These are phyloP conservation scores for Puma concolor DNA, from an alignment of 2,113 vertebrate species.

Conservation along the genomic window DNA sequence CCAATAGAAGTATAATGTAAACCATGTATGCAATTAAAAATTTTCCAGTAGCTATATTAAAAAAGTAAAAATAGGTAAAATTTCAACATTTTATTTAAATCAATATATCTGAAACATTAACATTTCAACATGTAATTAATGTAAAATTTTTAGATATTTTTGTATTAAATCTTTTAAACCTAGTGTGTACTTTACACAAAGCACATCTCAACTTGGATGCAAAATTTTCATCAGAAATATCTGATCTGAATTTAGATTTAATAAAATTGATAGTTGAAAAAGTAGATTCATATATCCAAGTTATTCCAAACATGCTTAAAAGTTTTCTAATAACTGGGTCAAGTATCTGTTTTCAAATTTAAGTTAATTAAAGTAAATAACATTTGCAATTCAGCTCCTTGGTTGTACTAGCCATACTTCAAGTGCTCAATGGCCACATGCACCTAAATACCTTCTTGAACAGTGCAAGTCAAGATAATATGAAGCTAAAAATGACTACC, in stretches of 20 bases:
- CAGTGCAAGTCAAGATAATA: not conserved
- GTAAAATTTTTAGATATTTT: not conserved
- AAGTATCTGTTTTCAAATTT: conserved; percentile 34
- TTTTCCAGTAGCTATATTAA: not conserved
- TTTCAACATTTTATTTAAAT: conserved; percentile 44
- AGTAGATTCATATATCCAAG: no score
- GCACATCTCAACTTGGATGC: not conserved
- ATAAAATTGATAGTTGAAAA: not conserved
- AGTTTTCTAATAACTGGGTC: conserved; percentile 40
- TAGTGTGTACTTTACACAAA: conserved; percentile 43
- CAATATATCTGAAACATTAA: conserved; percentile 25
- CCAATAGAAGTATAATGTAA: conserved; percentile 33
- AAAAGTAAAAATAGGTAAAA: conserved; percentile 29
- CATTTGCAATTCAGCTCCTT: not conserved
- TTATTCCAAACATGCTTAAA: conserved; percentile 36
- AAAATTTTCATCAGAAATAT: conserved; percentile 30
- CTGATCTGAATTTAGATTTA: conserved; percentile 36
- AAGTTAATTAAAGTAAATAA: conserved; percentile 32
- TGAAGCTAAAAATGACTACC: not conserved
- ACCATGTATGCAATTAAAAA: not conserved
- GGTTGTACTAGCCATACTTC: not conserved
- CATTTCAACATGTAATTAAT: not conserved
- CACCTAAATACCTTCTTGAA: not conserved
- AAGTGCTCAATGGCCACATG: not conserved
- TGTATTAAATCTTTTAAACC: not conserved